A percentile compares a stretch with the other conserved stretches of the same genome.
phyloP scores from a whole-genome alignment of 2,888 invertebrate species.

The Dorcus hopei region DNA sequence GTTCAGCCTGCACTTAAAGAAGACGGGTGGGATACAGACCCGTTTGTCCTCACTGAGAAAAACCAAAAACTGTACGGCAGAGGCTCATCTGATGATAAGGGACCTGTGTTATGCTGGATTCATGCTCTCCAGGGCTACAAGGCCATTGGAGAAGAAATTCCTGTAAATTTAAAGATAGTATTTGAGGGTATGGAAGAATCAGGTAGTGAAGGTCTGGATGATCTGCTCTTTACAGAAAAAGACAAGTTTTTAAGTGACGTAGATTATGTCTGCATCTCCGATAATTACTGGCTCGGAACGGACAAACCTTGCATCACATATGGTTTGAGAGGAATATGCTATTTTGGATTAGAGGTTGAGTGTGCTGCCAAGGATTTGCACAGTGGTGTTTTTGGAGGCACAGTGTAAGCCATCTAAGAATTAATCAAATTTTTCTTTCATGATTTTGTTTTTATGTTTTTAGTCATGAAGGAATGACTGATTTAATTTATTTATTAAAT shows the following conservation, averaged over 20 bases:
- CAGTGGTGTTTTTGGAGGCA: constrained; percentile 94
- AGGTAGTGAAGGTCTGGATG: constrained; percentile 94
- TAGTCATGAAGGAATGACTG: constrained; percentile 84
- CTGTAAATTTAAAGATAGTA: constrained; percentile 81
- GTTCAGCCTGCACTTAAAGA: constrained; percentile 92
- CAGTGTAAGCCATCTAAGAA: constrained; percentile 64
- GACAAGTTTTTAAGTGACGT: constrained; percentile 78
- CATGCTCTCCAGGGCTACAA: constrained; percentile 89
- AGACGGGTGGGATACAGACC: constrained; percentile 96
- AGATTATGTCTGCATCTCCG: constrained; percentile 96
- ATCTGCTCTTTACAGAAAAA: constrained; percentile 67
- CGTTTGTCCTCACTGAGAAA: constrained; percentile 84
- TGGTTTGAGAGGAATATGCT: constrained; percentile 89
- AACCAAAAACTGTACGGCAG: constrained; percentile 88
- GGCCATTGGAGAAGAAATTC: constrained; percentile 58
- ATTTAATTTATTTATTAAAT: constrained; percentile 82
- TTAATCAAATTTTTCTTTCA: background rate
- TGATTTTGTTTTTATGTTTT: constrained; percentile 31
- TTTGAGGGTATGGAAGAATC: constrained; percentile 99
- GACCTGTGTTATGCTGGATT: constrained; percentile 92
- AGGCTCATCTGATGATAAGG: constrained; percentile 88
- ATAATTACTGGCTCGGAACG: constrained; percentile 98
- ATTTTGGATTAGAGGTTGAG: constrained; percentile 84
- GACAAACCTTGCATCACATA: constrained; percentile 97
- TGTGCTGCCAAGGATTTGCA: constrained; percentile 92